Evolutionary conservation across 1,140 invertebrate genomes (phyloP).

Genomic region (Brachionus manjavacas): DNA sequence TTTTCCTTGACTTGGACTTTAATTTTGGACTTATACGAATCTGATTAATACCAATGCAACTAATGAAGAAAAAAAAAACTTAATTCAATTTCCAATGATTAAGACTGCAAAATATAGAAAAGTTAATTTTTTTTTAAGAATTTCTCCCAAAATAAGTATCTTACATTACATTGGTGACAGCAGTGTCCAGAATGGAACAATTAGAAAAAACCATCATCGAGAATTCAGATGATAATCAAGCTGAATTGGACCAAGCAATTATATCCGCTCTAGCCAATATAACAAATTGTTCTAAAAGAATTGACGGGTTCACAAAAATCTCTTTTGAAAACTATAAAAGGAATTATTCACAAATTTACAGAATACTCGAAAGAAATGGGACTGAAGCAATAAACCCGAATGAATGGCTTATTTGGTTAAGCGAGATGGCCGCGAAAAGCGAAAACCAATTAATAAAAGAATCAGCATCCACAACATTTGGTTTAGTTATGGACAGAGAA

Average conservation of each 20-base stretch:
- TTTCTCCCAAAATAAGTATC: too few relatives aligned
- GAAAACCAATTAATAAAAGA: neutral
- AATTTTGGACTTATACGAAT: too few relatives aligned
- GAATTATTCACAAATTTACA: neutral
- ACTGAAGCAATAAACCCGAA: neutral
- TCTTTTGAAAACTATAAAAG: neutral
- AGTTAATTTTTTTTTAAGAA: too few relatives aligned
- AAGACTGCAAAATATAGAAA: too few relatives aligned
- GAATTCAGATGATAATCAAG: neutral
- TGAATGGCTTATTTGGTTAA: neutral
- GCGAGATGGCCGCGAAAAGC: neutral
- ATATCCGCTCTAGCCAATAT: neutral
- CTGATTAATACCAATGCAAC: too few relatives aligned
- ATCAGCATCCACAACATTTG: neutral
- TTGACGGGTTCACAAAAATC: neutral
- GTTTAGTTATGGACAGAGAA: neutral
- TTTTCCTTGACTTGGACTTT: too few relatives aligned
- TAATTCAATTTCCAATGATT: too few relatives aligned
- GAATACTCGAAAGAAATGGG: neutral
- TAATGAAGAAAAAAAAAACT: too few relatives aligned
- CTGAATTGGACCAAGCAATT: conserved; percentile 11
- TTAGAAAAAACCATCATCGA: neutral
- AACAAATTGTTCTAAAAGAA: neutral
- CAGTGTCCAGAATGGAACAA: neutral
- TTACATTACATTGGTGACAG: conserved; percentile 25